Conservation (phyloP, 1,140 invertebrate genomes). For the Diorhabda sublineata region DNA sequence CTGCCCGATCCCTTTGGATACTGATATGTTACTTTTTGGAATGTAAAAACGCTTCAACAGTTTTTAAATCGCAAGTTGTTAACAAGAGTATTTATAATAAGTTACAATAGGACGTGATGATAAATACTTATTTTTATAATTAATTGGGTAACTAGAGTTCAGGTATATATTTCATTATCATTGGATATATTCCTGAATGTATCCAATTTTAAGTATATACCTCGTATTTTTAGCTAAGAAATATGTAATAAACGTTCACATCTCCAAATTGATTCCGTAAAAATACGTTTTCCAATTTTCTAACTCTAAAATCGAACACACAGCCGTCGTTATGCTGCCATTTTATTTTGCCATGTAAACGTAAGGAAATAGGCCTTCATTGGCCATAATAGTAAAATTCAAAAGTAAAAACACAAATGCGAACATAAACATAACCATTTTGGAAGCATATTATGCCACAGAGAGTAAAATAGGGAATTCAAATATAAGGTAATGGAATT, state of each 20-base stretch:
- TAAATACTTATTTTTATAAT: too few relatives aligned
- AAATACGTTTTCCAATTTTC: background rate
- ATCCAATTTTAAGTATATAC: too few relatives aligned
- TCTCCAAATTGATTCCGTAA: background rate
- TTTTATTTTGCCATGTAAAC: background rate
- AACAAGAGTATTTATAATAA: too few relatives aligned
- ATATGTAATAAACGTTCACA: background rate
- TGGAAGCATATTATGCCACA: conserved; percentile 12
- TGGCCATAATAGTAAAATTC: conserved; percentile 16
- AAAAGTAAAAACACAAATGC: conserved; percentile 18
- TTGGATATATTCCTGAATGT: too few relatives aligned
- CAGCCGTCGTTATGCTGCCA: background rate
- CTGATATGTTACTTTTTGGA: too few relatives aligned
- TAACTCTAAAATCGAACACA: background rate
- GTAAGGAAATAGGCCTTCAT: conserved; percentile 2
- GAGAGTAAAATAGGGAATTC: conserved; percentile 11
- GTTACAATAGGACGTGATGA: too few relatives aligned
- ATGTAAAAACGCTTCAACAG: too few relatives aligned
- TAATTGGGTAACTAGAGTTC: too few relatives aligned
- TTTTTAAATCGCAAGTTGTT: too few relatives aligned
- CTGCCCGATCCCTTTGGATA: too few relatives aligned
- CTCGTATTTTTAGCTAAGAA: too few relatives aligned
- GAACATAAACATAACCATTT: conserved; percentile 18
- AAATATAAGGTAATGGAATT: conserved; percentile 13
- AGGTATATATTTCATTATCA: too few relatives aligned